Evolutionary conservation across 1,140 invertebrate genomes (phyloP).

Genomic region (Brachionus rubens): DNA sequence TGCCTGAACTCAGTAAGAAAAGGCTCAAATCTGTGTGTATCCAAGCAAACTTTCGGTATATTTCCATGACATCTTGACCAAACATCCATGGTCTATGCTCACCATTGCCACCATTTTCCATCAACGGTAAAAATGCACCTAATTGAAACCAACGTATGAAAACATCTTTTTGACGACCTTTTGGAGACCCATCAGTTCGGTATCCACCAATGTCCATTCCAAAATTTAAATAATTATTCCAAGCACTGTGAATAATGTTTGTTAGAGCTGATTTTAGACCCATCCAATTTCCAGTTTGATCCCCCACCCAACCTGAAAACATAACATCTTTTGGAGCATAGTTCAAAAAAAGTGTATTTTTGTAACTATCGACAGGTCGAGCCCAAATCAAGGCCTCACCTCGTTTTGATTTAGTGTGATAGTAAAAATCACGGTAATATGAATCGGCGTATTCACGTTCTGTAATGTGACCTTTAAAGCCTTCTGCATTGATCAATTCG

Average conservation of each 20-base stretch:
- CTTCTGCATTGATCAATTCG: constrained; percentile 6
- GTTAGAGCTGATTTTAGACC: constrained; percentile 9
- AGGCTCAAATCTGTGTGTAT: neutral
- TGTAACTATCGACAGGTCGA: constrained; percentile 7
- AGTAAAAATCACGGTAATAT: constrained; percentile 26
- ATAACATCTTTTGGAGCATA: constrained; percentile 34
- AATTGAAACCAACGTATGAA: constrained; percentile 29
- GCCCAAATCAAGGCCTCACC: constrained; percentile 36
- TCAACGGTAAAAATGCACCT: constrained; percentile 29
- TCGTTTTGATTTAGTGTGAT: neutral
- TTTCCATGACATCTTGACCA: neutral
- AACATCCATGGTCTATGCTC: constrained; percentile 41
- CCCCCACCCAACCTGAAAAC: constrained; percentile 38
- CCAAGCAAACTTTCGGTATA: constrained; percentile 11
- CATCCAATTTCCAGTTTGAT: constrained; percentile 10
- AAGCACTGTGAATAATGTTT: constrained; percentile 33
- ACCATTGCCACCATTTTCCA: constrained; percentile 44
- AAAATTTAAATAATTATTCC: constrained; percentile 30
- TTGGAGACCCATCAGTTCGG: neutral
- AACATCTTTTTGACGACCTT: constrained; percentile 14
- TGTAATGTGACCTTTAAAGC: constrained; percentile 22
- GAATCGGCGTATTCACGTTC: neutral
- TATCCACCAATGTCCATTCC: constrained; percentile 39
- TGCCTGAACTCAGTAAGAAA: constrained; percentile 6
- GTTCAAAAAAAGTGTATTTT: constrained; percentile 16